Evolutionary conservation across 2,113 vertebrate genomes (phyloP).

Genomic region (Megaptera novaeangliae): DNA sequence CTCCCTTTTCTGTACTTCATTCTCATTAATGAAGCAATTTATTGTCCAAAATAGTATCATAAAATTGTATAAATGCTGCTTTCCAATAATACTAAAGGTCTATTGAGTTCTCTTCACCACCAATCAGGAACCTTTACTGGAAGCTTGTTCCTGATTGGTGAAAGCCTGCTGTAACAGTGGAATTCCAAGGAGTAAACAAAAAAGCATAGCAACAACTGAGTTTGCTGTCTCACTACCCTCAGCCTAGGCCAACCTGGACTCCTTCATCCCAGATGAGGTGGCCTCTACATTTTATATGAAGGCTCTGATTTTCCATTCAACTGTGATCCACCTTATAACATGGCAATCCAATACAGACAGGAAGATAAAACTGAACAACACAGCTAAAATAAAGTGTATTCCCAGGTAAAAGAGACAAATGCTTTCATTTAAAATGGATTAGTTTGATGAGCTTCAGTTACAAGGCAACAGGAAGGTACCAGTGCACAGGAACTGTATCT

Average conservation of each 20-base stretch:
- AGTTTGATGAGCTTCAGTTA: neutral
- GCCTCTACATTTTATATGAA: constrained; percentile 45
- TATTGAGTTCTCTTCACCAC: neutral
- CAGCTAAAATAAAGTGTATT: constrained; percentile 42
- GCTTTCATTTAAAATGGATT: neutral
- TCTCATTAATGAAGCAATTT: neutral
- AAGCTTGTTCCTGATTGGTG: constrained; percentile 47
- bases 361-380: constrained; percentile 37
- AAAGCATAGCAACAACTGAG: constrained; percentile 52
- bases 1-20: neutral
- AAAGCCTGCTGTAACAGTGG: neutral
- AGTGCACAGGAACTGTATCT: neutral
- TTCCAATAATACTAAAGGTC: neutral
- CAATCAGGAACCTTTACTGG: constrained; percentile 8
- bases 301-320: constrained; percentile 10
- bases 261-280: constrained; percentile 26
- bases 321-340: constrained; percentile 7
- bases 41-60: neutral
- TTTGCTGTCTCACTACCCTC: constrained; percentile 2
- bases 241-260: constrained; percentile 35
- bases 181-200: constrained; percentile 31
- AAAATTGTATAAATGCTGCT: neutral
- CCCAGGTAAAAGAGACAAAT: constrained; percentile 23
- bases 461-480: neutral
- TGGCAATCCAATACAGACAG: constrained; percentile 17